Evolutionary conservation across 2,797 vertebrate species (phyloP).

Genomic region (Paedocypris micromegethes): DNA sequence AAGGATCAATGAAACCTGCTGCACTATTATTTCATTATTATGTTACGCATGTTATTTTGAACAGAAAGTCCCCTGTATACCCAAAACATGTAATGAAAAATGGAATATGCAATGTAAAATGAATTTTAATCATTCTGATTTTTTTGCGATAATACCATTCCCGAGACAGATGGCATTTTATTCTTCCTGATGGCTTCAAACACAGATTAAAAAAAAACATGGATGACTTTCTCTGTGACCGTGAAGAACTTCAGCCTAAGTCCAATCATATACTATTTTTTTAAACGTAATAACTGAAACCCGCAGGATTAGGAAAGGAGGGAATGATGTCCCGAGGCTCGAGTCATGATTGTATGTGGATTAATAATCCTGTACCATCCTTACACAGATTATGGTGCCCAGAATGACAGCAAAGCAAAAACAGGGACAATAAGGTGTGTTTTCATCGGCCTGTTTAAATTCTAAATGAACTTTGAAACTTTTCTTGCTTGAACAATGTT

Average conservation of each 20-base stretch:
- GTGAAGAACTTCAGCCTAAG: conserved; percentile 24
- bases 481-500: background rate
- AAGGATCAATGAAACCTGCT: too few species aligned
- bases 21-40: too few species aligned
- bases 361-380: conserved; percentile 61
- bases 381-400: conserved; percentile 58
- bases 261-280: conserved; percentile 35
- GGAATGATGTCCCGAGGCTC: conserved; percentile 45
- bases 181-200: background rate
- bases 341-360: conserved; percentile 53
- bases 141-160: too few species aligned
- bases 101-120: too few species aligned
- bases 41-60: too few species aligned
- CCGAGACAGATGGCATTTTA: background rate
- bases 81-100: too few species aligned
- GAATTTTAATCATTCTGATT: too few species aligned
- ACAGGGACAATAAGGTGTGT: conserved; percentile 39
- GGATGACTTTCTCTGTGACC: conserved; percentile 19
- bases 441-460: background rate
- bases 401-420: conserved; percentile 19
- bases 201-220: conserved; percentile 8
- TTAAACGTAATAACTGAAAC: conserved; percentile 32
- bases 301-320: conserved; percentile 59
- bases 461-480: background rate
- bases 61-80: too few species aligned